Evolutionary conservation across 2,797 vertebrate species (phyloP).

Genomic region (Spinibarbus caldwelli): DNA sequence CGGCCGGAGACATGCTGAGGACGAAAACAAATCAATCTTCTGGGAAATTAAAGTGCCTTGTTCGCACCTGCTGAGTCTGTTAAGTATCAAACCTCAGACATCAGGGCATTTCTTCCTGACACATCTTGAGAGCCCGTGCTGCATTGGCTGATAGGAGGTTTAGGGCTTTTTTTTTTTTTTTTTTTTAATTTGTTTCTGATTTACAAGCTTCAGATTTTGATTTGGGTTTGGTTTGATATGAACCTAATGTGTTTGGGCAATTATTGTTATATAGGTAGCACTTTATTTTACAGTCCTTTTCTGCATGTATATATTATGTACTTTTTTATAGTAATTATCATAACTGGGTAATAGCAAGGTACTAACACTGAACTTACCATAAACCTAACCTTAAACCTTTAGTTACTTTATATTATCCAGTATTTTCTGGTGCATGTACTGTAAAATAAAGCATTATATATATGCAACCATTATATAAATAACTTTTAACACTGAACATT

Average conservation of each 20-base stretch:
- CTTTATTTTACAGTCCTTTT: neutral
- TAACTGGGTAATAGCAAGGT: too few relatives aligned
- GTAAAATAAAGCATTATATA: too few relatives aligned
- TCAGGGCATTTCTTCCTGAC: conserved; percentile 26
- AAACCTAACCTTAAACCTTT: too few relatives aligned
- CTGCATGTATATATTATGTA: neutral
- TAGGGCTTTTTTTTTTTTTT: too few relatives aligned
- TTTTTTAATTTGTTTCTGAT: neutral
- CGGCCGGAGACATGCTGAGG: conserved; percentile 45
- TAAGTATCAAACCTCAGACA: conserved; percentile 28
- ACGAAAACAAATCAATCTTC: conserved; percentile 46
- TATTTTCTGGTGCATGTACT: too few relatives aligned
- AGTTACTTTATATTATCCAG: too few relatives aligned
- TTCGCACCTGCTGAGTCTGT: conserved; percentile 45
- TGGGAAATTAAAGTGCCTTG: conserved; percentile 44
- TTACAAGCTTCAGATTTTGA: neutral
- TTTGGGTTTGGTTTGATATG: neutral
- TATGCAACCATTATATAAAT: too few relatives aligned
- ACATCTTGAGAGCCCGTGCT: neutral
- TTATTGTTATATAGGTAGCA: neutral
- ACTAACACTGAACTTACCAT: too few relatives aligned
- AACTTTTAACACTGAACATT: too few relatives aligned
- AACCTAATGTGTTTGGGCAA: neutral
- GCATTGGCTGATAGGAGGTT: neutral
- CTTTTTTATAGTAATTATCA: neutral